Evolutionary conservation across 2,888 invertebrate genomes (phyloP).

Genomic region (Nomada lathburiana): DNA sequence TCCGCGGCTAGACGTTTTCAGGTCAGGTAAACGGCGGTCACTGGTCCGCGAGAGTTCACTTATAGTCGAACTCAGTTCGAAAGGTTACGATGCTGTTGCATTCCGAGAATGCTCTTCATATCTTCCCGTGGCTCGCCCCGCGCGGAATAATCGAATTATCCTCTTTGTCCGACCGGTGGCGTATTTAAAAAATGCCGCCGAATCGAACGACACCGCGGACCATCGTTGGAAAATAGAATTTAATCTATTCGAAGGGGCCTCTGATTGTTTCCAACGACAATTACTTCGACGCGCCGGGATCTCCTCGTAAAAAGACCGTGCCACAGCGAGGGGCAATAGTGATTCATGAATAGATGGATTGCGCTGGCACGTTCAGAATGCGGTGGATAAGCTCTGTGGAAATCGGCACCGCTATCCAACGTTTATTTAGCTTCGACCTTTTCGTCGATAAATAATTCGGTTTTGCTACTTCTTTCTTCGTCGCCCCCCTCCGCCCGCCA

Average conservation of each 20-base stretch:
- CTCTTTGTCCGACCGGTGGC: neutral
- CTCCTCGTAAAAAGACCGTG: conserved; percentile 32
- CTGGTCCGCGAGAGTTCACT: conserved; percentile 40
- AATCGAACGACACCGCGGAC: neutral
- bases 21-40: conserved; percentile 39
- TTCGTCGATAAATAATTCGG: conserved; percentile 80
- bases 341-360: conserved; percentile 64
- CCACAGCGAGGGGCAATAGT: conserved; percentile 58
- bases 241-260: conserved; percentile 18
- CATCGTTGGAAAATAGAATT: conserved; percentile 26
- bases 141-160: neutral
- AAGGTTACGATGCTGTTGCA: conserved; percentile 45
- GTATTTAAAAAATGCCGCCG: neutral
- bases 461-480: conserved; percentile 34
- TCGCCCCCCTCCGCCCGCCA: neutral
- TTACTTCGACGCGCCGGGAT: conserved; percentile 6
- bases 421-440: conserved; percentile 81
- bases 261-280: conserved; percentile 34
- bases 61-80: conserved; percentile 32
- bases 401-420: conserved; percentile 75
- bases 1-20: conserved; percentile 30
- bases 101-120: neutral
- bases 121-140: neutral
- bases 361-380: conserved; percentile 52
- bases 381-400: conserved; percentile 73